These are phyloP conservation scores for Antrozous pallidus DNA, from an alignment of 2,797 vertebrate species.

Conservation along the genomic window DNA sequence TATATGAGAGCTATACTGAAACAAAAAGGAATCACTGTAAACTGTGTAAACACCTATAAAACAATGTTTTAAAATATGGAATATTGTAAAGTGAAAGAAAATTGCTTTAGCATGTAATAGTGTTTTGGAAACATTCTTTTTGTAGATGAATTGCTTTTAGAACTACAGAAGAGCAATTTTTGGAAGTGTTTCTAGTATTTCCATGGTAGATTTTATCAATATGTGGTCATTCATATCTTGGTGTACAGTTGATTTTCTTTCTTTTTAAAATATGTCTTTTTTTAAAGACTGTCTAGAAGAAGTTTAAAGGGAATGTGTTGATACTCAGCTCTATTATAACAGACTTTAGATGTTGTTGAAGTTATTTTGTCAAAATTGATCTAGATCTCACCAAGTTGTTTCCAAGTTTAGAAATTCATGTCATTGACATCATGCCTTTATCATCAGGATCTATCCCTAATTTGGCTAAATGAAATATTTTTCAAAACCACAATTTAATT, in stretches of 20 bases:
- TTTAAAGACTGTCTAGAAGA: slow-evolving; percentile 76
- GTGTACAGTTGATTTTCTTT: slow-evolving; percentile 69
- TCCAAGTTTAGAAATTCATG: slow-evolving; percentile 75
- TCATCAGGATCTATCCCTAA: slow-evolving; percentile 72
- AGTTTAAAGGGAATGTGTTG: slow-evolving; percentile 78
- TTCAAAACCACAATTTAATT: slow-evolving; percentile 49
- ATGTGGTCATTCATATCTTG: slow-evolving; percentile 66
- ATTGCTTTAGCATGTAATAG: not conserved
- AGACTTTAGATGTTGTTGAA: slow-evolving; percentile 73
- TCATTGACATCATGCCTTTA: slow-evolving; percentile 74
- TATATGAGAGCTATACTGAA: not conserved
- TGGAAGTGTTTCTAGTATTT: slow-evolving; percentile 62
- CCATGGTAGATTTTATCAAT: slow-evolving; percentile 69
- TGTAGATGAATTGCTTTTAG: slow-evolving; percentile 50
- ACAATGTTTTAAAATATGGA: not conserved
- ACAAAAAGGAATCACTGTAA: not conserved
- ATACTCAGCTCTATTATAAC: slow-evolving; percentile 74
- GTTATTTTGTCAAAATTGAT: slow-evolving; percentile 66
- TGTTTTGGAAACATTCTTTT: slow-evolving; percentile 23
- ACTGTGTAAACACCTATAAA: not conserved
- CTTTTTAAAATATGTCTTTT: slow-evolving; percentile 67
- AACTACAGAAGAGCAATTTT: slow-evolving; percentile 52
- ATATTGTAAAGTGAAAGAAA: not conserved
- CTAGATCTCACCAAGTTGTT: slow-evolving; percentile 75
- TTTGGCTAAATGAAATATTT: slow-evolving; percentile 73